These are phyloP conservation scores for Molossus alvarezi DNA, from an alignment of 2,797 vertebrate species.

Conservation along the genomic window DNA sequence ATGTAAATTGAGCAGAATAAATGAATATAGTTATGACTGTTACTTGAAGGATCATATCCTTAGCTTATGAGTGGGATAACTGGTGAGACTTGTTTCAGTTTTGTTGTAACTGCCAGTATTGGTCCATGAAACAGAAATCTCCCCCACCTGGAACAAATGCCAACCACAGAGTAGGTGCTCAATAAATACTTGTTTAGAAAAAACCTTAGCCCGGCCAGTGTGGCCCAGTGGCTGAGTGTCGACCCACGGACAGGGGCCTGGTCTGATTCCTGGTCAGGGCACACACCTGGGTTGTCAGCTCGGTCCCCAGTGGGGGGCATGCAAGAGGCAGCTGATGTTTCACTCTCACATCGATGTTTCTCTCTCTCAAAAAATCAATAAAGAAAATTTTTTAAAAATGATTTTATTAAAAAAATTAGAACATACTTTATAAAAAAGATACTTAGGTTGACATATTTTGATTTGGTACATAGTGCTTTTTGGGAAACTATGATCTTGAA, in stretches of 20 bases:
- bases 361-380: no score
- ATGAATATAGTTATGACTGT: neutral
- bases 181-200: neutral
- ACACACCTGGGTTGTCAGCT: no score
- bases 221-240: no score
- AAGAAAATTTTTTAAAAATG: no score
- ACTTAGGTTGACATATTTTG: neutral
- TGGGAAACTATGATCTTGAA: slow-evolving; percentile 22
- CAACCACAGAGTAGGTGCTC: neutral
- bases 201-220: no score
- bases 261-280: no score
- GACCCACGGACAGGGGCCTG: no score
- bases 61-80: neutral
- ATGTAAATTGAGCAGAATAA: slow-evolving; percentile 4
- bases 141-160: neutral
- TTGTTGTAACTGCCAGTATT: neutral
- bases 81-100: neutral
- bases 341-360: no score
- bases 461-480: neutral
- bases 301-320: no score
- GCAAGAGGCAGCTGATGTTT: no score
- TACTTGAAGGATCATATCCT: neutral
- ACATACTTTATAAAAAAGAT: neutral
- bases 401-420: no score
- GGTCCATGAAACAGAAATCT: neutral